A percentile compares a stretch with the other conserved stretches of the same genome.
Evolutionary conservation across 2,888 invertebrate species (phyloP).

Genomic region (Amphipoea oculea): DNA sequence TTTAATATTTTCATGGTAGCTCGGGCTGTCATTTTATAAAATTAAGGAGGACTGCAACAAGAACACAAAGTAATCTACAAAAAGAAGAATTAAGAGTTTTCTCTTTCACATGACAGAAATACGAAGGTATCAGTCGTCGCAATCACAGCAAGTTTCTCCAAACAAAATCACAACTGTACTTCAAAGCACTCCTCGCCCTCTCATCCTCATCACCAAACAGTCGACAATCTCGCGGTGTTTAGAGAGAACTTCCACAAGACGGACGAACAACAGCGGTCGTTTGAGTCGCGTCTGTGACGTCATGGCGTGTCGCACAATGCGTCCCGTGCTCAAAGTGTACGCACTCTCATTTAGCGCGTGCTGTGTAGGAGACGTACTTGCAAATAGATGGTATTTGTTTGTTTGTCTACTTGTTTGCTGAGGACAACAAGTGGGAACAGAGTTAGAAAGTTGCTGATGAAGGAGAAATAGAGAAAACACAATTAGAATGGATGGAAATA

Average conservation of each 20-base stretch:
- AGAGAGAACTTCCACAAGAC: constrained; percentile 53
- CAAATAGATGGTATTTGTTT: constrained; percentile 8
- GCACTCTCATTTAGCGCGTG: constrained; percentile 46
- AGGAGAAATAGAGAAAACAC: no score
- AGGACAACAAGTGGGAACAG: no score
- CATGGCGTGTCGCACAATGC: constrained; percentile 47
- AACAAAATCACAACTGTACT: constrained; percentile 8
- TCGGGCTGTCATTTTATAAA: background rate
- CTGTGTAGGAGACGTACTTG: constrained; percentile 1
- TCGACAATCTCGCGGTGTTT: constrained; percentile 53
- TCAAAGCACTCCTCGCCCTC: constrained; percentile 31
- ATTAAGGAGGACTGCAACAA: background rate
- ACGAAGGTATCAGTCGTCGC: background rate
- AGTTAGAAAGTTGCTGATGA: background rate
- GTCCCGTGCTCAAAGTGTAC: constrained; percentile 40
- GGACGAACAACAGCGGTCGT: constrained; percentile 53
- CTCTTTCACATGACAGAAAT: background rate
- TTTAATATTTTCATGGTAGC: background rate
- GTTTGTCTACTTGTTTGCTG: constrained; percentile 3
- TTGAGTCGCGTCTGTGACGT: constrained; percentile 41
- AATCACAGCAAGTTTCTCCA: background rate
- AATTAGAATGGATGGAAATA: background rate
- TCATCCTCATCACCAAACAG: constrained; percentile 16
- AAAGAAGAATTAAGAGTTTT: no score
- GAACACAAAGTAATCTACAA: background rate